Conservation (phyloP, 2,888 invertebrate species). For the Caenorhabditis sp. region DNA sequence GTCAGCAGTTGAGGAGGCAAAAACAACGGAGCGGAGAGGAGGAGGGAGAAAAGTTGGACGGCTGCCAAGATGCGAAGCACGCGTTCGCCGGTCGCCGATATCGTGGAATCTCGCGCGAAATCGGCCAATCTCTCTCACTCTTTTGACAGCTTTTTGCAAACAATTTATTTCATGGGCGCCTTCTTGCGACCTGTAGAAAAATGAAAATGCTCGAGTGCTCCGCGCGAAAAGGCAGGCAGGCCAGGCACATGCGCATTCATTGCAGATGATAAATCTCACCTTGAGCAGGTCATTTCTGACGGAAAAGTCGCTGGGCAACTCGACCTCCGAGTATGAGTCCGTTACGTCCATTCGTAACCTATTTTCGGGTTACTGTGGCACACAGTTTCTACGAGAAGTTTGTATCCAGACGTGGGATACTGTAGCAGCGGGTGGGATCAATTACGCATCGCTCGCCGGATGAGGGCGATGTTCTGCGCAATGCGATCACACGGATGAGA, state of each 20-base stretch:
- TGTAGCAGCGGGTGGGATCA: conserved; percentile 34
- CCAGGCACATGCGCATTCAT: not conserved
- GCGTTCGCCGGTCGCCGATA: conserved; percentile 10
- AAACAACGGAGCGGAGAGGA: too few relatives aligned
- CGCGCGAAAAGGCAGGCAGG: too few relatives aligned
- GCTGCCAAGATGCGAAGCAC: conserved; percentile 24
- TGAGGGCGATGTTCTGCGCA: conserved; percentile 27
- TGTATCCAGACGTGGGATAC: conserved; percentile 58
- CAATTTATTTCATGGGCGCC: conserved; percentile 7
- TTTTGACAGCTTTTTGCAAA: conserved; percentile 56
- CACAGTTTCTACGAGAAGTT: conserved; percentile 39
- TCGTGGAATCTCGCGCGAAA: conserved; percentile 17
- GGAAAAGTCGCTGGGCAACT: conserved; percentile 19
- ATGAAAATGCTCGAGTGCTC: conserved; percentile 1
- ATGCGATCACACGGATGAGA: conserved; percentile 44
- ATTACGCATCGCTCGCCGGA: conserved; percentile 27
- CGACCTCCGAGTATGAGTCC: conserved; percentile 48
- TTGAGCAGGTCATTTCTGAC: conserved; percentile 17
- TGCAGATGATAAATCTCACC: conserved; percentile 5
- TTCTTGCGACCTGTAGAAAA: not conserved
- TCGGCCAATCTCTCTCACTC: conserved; percentile 15
- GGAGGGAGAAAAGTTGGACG: conserved; percentile 11
- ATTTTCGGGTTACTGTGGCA: conserved; percentile 53
- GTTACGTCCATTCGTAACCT: conserved; percentile 53
- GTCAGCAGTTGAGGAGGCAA: conserved; percentile 11